Evolutionary conservation across 2,797 vertebrate species (phyloP), one percentile per base, ranked within the genome.

Genomic region (Pipistrellus nathusii): DNA sequence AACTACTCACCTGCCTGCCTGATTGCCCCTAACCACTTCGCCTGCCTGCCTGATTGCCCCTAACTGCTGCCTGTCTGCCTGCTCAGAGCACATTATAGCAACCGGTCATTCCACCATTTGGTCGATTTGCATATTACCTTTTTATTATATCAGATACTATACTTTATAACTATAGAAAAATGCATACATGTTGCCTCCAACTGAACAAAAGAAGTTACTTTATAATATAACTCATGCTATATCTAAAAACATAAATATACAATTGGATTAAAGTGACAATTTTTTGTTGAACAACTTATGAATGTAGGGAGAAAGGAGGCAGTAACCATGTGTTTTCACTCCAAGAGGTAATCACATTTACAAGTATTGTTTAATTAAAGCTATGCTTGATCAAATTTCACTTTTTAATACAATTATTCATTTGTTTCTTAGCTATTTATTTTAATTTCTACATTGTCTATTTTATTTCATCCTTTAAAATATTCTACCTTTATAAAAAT

Each of bases 401-500:
- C 9, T 88, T 90, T 55, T 77, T 62, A 85, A 71, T 86, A 46
- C 1, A 96, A 69, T 64, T 32, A 55, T 48, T n/a, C 5, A 57
- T 69, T 86, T 92, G 20, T 57, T 78, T 32, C 73, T 13, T 73
- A 94, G 23, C 5, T 78, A 23, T 59, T 89, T 89, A 41, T 75
- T 27, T 84, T 66, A 91, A 77, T 85, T 92, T 93, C 27, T 93
- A 82, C 18, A 20, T 90, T 55, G 8, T 44, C 5, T 12, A 72
- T 85, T 92, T 87, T 89, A 73, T 80, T 95, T 92, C 25, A 81
- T 30, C 12, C 27, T 69, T 85, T 90, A 72, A 41, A 64, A 73
- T 44, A 81, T 89, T 91, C 8, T 80, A 4, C 30, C 25, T 66
- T 17, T 4, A 64, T 81, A 53, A 64, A 92, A 81, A 69, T 68